Evolutionary conservation across 2,888 invertebrate species (phyloP).

Genomic region (Machimus rusticus): DNA sequence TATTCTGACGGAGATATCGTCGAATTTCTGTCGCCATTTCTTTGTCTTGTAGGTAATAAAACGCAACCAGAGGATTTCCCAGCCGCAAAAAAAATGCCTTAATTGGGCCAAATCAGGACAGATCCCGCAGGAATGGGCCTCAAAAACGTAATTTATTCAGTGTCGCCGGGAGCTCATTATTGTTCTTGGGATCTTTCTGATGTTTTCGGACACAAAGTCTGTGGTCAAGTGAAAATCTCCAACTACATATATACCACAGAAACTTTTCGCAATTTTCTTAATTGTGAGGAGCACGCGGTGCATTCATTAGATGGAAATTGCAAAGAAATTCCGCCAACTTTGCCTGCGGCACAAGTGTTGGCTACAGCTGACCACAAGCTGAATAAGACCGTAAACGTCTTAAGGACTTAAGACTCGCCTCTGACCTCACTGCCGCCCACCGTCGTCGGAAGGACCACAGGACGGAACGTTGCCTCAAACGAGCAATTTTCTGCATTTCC

Average conservation of each 20-base stretch:
- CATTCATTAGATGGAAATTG: background rate
- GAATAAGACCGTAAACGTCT: background rate
- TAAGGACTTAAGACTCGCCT: background rate
- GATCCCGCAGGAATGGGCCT: background rate
- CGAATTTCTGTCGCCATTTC: background rate
- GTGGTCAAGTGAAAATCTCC: background rate
- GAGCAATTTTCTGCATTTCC: background rate
- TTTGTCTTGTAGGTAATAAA: background rate
- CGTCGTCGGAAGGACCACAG: background rate
- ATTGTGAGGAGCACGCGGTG: background rate
- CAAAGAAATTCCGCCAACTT: background rate
- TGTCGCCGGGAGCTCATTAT: background rate
- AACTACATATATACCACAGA: background rate
- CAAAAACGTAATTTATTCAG: background rate
- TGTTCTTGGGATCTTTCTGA: background rate
- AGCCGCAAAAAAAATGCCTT: background rate
- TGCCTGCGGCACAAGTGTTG: background rate
- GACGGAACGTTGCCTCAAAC: background rate
- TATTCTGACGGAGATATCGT: background rate
- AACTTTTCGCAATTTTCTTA: background rate
- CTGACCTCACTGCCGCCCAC: background rate
- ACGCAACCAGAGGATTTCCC: background rate
- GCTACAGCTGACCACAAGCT: background rate
- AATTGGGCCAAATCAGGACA: background rate
- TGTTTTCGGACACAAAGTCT: background rate